phyloP scores from a whole-genome alignment of 1,140 invertebrate genomes.

The Drosophila sucinea region DNA sequence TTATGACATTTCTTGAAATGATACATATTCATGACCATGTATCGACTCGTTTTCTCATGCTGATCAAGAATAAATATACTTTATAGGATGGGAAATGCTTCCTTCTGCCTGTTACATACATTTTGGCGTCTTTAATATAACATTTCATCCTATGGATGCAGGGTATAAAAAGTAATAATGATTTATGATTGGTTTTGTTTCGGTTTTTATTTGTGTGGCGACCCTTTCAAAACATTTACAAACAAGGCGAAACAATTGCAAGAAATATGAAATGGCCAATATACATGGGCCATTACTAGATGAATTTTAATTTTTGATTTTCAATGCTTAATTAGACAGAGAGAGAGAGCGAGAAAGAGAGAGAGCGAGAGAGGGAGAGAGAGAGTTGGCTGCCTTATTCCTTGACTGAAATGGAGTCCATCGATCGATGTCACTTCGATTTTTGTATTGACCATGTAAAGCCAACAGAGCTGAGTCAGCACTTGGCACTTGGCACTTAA shows the following conservation, averaged over 20 bases:
- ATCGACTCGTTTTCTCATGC: too few relatives aligned
- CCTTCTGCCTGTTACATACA: too few relatives aligned
- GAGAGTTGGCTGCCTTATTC: background rate
- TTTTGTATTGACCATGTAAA: slow-evolving; percentile 12
- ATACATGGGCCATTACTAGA: slow-evolving; percentile 3
- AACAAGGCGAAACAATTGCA: slow-evolving; percentile 34
- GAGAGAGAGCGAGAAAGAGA: background rate
- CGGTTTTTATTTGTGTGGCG: slow-evolving; percentile 15
- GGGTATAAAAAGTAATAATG: background rate
- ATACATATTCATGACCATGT: too few relatives aligned
- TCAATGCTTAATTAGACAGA: slow-evolving; percentile 5
- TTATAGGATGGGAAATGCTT: too few relatives aligned
- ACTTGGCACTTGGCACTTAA: slow-evolving; percentile 9
- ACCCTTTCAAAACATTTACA: slow-evolving; percentile 75
- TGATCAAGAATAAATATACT: too few relatives aligned
- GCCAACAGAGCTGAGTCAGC: slow-evolving; percentile 1
- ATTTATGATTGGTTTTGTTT: slow-evolving; percentile 18
- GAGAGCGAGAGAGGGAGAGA: background rate
- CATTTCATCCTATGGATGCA: too few relatives aligned
- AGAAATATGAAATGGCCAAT: slow-evolving; percentile 8
- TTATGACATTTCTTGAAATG: too few relatives aligned
- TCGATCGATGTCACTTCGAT: slow-evolving; percentile 8
- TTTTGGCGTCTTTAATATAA: too few relatives aligned
- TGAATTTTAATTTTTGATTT: slow-evolving; percentile 4
- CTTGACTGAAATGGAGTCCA: slow-evolving; percentile 8